These are phyloP conservation scores for Sialis lutaria DNA, from an alignment of 2,888 invertebrate genomes.

Conservation along the genomic window DNA sequence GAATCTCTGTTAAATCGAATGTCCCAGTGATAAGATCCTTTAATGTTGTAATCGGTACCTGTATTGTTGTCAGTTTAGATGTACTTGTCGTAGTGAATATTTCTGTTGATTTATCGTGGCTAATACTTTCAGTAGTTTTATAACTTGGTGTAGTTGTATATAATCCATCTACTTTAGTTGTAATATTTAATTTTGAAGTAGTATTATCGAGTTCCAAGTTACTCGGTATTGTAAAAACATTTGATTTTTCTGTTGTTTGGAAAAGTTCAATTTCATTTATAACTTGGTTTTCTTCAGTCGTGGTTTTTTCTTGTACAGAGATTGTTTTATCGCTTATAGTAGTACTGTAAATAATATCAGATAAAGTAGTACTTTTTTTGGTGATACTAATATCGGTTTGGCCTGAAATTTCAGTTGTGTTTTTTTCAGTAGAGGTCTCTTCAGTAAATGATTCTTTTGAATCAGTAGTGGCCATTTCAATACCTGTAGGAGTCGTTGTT, in stretches of 20 bases:
- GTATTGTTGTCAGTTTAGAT: neutral
- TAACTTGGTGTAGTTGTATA: too few relatives aligned
- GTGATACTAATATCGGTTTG: too few relatives aligned
- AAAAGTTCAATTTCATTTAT: neutral
- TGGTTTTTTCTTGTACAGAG: constrained; percentile 3
- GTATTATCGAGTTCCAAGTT: neutral
- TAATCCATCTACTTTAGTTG: neutral
- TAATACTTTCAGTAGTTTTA: neutral
- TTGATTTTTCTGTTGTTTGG: neutral
- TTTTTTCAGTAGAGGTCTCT: too few relatives aligned
- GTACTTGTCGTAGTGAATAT: neutral
- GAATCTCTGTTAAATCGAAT: neutral
- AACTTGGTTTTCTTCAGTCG: constrained; percentile 1
- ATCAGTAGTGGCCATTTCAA: too few relatives aligned
- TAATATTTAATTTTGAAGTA: neutral
- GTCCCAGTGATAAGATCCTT: neutral
- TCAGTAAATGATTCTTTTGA: too few relatives aligned
- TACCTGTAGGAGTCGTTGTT: too few relatives aligned
- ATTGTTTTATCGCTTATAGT: too few relatives aligned
- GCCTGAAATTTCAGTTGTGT: too few relatives aligned
- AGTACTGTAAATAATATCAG: too few relatives aligned
- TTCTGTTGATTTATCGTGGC: neutral
- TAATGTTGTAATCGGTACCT: neutral
- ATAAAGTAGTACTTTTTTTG: too few relatives aligned
- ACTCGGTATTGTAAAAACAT: neutral